Evolutionary conservation across 92 coral and sea anemone genomes (phyloP), one percentile per base, ranked within the genome.

Genomic region (Phenganax marumi): DNA sequence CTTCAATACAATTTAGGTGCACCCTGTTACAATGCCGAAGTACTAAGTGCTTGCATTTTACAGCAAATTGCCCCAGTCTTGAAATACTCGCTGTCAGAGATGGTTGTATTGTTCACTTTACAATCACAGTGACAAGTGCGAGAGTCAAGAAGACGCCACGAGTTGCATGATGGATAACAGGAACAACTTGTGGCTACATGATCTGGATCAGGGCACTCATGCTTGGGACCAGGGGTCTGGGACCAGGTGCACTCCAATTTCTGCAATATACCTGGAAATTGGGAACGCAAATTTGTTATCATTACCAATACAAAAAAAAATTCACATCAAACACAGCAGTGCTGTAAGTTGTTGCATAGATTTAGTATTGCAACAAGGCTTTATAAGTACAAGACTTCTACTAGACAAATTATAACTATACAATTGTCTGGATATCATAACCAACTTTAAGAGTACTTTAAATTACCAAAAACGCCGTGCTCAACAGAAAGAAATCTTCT

Each of bases 51-150:
- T 57, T 78, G 70, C 46, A 78, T 22, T 62, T 78, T 78, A 23
- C 83, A 78, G 17, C 83, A 78, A 43, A 78, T 63, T 16, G 83
- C 83, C 12, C 83, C 83, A 23, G 83, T 78, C 60, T 78, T 78
- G 83, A 58, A 60, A 48, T 76, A 76, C 39, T 26, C 60, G n/a
- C 19, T n/a, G 4, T 49, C 60, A 12, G 33, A 17, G 14, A 78
- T 63, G 48, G 83, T 78, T 47, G 56, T 43, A 22, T 78, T 33
- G 43, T 33, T 78, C 17, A 60, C 73, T 18, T 60, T 63, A 50
- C 83, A 78, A 11, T 78, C 73, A 24, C 83, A 78, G 25, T 26
- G 43, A 26, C 83, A 78, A 1, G 83, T 78, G 73, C 73, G 83
- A 25, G 71, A 19, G 68, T 78, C 83, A 17, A 61, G 18, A 48